These are phyloP conservation scores for Peromyscus polionotus DNA, from an alignment of 2,113 vertebrate genomes.

Conservation along the genomic window DNA sequence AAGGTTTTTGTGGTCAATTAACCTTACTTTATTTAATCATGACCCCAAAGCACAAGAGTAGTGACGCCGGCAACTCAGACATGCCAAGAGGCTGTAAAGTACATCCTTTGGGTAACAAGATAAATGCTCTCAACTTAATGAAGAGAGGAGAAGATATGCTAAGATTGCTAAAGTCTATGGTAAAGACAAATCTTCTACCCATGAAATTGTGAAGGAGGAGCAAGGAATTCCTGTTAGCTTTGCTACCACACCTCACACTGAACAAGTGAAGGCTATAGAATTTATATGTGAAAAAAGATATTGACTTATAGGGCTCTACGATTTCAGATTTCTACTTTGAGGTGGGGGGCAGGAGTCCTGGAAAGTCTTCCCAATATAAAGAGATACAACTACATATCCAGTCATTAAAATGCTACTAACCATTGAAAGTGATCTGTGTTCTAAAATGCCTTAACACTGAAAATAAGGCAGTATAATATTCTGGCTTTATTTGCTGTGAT, in stretches of 20 bases:
- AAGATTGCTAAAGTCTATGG: neutral
- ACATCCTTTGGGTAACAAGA: neutral
- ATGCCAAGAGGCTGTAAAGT: neutral
- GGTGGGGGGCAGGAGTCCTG: neutral
- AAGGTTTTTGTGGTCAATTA: neutral
- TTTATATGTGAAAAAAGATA: neutral
- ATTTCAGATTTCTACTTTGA: neutral
- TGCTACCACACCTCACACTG: neutral
- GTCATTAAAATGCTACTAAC: neutral
- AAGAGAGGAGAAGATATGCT: neutral
- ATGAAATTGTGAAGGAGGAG: neutral
- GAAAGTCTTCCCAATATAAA: neutral
- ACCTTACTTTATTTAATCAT: neutral
- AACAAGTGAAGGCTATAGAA: neutral
- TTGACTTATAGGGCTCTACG: neutral
- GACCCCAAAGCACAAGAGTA: neutral
- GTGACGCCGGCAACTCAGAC: neutral
- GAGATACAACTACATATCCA: neutral
- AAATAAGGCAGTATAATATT: neutral
- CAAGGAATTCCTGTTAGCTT: neutral
- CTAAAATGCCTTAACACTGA: neutral
- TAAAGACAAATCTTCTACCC: neutral
- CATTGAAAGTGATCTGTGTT: neutral
- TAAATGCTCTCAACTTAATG: neutral
- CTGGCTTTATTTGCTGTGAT: neutral